Conservation (phyloP, 2,797 vertebrate species). For the Chiloscyllium punctatum region DNA sequence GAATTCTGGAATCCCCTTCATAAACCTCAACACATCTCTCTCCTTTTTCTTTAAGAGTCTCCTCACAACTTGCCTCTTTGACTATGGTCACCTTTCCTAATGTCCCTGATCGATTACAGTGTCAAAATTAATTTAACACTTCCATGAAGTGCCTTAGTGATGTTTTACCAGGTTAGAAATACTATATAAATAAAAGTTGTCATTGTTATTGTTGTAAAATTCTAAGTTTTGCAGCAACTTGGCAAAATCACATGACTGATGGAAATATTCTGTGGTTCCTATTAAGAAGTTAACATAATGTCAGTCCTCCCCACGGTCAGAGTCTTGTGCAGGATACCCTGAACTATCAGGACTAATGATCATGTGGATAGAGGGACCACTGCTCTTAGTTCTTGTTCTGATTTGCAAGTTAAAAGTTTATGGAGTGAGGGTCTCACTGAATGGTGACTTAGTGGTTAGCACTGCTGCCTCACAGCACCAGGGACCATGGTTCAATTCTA, state of each 20-base stretch:
- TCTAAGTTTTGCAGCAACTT: no score
- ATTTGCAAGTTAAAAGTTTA: neutral
- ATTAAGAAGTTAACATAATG: neutral
- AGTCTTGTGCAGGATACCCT: neutral
- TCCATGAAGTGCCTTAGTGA: neutral
- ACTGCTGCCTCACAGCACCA: no score
- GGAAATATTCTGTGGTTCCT: neutral
- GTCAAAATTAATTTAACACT: neutral
- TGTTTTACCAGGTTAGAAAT: no score
- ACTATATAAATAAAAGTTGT: neutral
- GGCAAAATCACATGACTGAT: neutral
- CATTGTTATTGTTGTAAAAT: neutral
- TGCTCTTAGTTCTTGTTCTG: neutral
- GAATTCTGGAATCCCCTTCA: neutral
- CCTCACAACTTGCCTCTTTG: neutral
- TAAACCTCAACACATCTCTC: neutral
- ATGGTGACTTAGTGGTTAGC: no score
- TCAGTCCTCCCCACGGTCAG: neutral
- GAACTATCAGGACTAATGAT: neutral
- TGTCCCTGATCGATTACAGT: neutral
- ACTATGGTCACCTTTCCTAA: no score
- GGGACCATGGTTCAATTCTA: no score
- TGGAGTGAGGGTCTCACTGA: neutral
- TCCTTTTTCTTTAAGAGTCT: neutral
- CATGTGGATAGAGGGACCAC: no score